phyloP scores from a whole-genome alignment of 2,113 vertebrate species.

The Condylura cristata region DNA sequence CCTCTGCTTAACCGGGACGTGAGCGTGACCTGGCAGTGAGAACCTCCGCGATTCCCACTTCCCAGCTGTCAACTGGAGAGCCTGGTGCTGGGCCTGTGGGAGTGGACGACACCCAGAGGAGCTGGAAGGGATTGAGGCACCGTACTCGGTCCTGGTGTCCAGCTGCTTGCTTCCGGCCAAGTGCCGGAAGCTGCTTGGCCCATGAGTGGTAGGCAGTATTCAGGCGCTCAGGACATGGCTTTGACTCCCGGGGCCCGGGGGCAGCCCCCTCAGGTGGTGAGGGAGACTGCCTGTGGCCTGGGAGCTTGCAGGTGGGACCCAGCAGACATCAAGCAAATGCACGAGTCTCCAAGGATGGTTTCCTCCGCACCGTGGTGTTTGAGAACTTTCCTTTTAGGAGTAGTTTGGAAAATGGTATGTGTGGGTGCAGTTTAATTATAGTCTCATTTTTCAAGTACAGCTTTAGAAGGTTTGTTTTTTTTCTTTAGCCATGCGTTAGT shows the following conservation, averaged over 20 bases:
- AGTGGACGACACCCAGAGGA: not conserved
- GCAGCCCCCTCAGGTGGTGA: not conserved
- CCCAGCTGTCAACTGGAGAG: not conserved
- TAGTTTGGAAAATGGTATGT: conserved; percentile 55
- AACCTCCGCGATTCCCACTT: not conserved
- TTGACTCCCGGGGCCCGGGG: not conserved
- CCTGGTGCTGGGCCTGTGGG: not conserved
- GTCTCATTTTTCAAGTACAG: conserved; percentile 61
- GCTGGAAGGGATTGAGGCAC: accelerated
- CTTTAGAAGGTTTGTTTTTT: conserved; percentile 49
- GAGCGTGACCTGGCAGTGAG: not conserved
- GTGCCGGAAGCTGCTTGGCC: not conserved
- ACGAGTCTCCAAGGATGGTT: not conserved
- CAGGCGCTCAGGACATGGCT: accelerated
- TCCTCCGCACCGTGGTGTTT: not conserved
- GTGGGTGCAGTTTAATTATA: conserved; percentile 72
- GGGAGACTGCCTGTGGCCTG: accelerated
- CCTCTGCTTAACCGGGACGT: not conserved
- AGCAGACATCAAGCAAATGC: not conserved
- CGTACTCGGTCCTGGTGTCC: accelerated
- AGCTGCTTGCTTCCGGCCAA: not conserved
- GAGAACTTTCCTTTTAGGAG: conserved; percentile 55
- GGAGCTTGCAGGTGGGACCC: not conserved
- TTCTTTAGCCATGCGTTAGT: conserved; percentile 54
- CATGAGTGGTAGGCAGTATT: not conserved